Conservation (phyloP, 2,888 invertebrate species). For the Trachelus stipa region DNA sequence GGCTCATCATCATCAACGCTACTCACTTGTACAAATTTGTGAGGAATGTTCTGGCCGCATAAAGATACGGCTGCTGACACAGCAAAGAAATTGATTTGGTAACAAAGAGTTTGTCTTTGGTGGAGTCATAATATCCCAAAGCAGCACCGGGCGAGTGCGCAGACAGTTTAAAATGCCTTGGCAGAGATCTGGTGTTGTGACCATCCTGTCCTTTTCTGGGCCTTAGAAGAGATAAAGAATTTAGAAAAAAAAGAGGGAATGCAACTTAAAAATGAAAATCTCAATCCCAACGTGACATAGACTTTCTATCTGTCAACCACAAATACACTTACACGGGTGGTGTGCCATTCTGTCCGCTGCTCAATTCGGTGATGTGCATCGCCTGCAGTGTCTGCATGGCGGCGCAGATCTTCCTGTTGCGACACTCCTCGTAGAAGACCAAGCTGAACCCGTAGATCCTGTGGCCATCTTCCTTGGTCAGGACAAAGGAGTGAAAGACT, state of each 20-base stretch:
- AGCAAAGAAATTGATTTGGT: constrained; percentile 95
- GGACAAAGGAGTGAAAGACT: constrained; percentile 95
- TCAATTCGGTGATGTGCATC: constrained; percentile 90
- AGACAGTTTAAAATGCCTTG: constrained; percentile 88
- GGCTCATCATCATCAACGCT: not conserved
- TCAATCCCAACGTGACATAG: not conserved
- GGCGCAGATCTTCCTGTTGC: constrained; percentile 90
- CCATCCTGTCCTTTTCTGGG: constrained; percentile 69
- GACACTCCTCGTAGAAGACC: constrained; percentile 96
- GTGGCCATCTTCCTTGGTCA: constrained; percentile 96
- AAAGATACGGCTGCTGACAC: constrained; percentile 90
- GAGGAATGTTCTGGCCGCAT: constrained; percentile 87
- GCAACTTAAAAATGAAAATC: constrained; percentile 3
- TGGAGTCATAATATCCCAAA: constrained; percentile 89
- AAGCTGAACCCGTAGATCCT: constrained; percentile 94
- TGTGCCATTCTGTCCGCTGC: constrained; percentile 77
- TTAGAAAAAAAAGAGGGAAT: not conserved
- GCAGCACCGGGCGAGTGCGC: constrained; percentile 82
- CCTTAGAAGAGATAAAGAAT: constrained; percentile 40
- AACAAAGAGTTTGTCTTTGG: constrained; percentile 94
- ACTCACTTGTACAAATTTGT: constrained; percentile 86
- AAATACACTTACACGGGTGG: constrained; percentile 56
- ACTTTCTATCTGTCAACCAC: not conserved
- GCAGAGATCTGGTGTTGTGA: constrained; percentile 85
- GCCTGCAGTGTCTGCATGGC: constrained; percentile 97